Evolutionary conservation across 2,888 invertebrate species (phyloP).

Genomic region (Dichetophora obliterata): DNA sequence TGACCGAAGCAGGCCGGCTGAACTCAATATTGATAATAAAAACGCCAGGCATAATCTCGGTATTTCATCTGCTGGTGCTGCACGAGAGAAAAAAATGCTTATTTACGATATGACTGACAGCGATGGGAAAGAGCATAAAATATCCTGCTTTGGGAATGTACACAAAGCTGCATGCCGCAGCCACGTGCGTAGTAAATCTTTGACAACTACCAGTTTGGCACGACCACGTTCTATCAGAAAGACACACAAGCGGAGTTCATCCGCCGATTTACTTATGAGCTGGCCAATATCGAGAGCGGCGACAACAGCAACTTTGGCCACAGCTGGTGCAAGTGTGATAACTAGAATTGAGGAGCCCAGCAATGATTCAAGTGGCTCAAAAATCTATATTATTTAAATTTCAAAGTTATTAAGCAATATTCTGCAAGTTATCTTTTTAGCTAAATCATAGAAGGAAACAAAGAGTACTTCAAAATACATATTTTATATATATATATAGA

Average conservation of each 20-base stretch:
- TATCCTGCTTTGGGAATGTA: constrained; percentile 65
- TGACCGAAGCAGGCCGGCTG: constrained; percentile 34
- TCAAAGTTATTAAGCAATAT: constrained; percentile 6
- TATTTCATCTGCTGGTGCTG: no score
- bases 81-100: constrained; percentile 34
- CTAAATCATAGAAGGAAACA: background rate
- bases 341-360: constrained; percentile 17
- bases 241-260: constrained; percentile 61
- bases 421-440: background rate
- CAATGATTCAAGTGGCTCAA: constrained; percentile 6
- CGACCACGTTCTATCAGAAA: constrained; percentile 34
- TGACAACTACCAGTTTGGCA: constrained; percentile 55
- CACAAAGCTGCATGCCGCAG: constrained; percentile 47
- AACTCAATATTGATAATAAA: background rate
- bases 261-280: constrained; percentile 64
- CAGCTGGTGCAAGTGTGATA: background rate
- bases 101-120: constrained; percentile 56
- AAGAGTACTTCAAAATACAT: background rate
- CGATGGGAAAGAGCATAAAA: constrained; percentile 53
- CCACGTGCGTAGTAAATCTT: constrained; percentile 66
- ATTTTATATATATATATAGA: background rate
- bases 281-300: constrained; percentile 32
- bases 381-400: constrained; percentile 45
- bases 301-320: background rate
- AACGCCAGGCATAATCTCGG: no score